A percentile compares a stretch with the other conserved stretches of the same genome.
These are phyloP conservation scores for Tetrapedia diversipes DNA, from an alignment of 2,888 invertebrate genomes.

Conservation along the genomic window DNA sequence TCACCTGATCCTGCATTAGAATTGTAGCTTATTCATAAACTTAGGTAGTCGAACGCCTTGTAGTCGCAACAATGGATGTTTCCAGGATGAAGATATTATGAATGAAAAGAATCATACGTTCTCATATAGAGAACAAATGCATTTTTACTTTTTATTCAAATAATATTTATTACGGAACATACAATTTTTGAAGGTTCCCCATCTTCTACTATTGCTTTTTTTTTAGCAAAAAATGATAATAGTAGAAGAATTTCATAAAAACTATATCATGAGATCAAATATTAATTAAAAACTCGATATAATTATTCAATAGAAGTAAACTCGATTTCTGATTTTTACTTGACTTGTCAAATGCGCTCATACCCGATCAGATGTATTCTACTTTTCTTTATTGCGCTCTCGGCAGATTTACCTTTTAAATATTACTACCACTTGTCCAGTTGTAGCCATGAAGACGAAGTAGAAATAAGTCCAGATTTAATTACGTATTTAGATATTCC, in stretches of 20 bases:
- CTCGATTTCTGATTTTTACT: conserved; percentile 39
- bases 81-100: too few relatives aligned
- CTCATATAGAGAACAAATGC: too few relatives aligned
- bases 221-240: neutral
- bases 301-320: neutral
- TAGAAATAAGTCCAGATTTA: conserved; percentile 77
- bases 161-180: too few relatives aligned
- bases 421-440: conserved; percentile 73
- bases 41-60: too few relatives aligned
- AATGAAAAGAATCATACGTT: too few relatives aligned
- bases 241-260: neutral
- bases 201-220: too few relatives aligned
- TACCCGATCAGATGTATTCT: conserved; percentile 2
- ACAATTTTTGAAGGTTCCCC: too few relatives aligned
- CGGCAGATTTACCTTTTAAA: conserved; percentile 70
- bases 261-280: neutral
- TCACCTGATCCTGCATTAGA: too few relatives aligned
- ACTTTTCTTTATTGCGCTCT: conserved; percentile 21
- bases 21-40: too few relatives aligned
- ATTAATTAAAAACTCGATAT: conserved; percentile 38
- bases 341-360: too few relatives aligned
- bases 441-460: conserved; percentile 60
- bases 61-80: too few relatives aligned
- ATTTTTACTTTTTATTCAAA: too few relatives aligned
- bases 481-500: conserved; percentile 71